Percentiles rank a stretch among this genome's conserved stretches.
These are phyloP conservation scores for Petrosia ficiformis DNA, from an alignment of 37 sponge, comb jelly and placozoan species.

Conservation along the genomic window DNA sequence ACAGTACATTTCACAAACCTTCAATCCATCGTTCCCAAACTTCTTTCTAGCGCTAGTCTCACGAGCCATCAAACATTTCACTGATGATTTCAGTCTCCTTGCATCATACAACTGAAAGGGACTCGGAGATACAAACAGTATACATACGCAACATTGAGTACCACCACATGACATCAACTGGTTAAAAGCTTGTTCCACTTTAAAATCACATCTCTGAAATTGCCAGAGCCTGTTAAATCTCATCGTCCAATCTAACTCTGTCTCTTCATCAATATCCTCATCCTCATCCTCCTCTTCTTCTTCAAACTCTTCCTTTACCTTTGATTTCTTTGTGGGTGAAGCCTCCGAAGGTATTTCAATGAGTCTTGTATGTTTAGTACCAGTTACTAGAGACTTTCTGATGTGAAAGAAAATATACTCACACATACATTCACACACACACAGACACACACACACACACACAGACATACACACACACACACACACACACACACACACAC, in stretches of 20 bases:
- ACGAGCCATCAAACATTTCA: not conserved
- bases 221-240: constrained; percentile 71
- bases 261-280: not conserved
- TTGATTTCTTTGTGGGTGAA: constrained; percentile 2
- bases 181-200: constrained; percentile 72
- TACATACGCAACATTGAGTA: constrained; percentile 66
- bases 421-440: no score
- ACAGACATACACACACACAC: constrained; percentile 3
- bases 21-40: no score
- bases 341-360: not conserved
- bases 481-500: constrained; percentile 27
- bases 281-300: not conserved
- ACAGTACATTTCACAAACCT: no score
- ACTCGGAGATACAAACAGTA: constrained; percentile 42
- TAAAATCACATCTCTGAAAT: constrained; percentile 36
- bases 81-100: not conserved
- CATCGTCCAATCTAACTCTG: constrained; percentile 51
- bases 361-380: not conserved
- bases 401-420: not conserved
- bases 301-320: not conserved
- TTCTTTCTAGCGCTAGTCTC: not conserved
- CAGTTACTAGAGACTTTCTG: not conserved
- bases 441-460: no score
- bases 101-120: constrained; percentile 20
- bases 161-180: constrained; percentile 27